Percentiles rank a stretch among this genome's conserved stretches.
Evolutionary conservation across 2,888 invertebrate genomes (phyloP).

Genomic region (Zelleria hepariella): DNA sequence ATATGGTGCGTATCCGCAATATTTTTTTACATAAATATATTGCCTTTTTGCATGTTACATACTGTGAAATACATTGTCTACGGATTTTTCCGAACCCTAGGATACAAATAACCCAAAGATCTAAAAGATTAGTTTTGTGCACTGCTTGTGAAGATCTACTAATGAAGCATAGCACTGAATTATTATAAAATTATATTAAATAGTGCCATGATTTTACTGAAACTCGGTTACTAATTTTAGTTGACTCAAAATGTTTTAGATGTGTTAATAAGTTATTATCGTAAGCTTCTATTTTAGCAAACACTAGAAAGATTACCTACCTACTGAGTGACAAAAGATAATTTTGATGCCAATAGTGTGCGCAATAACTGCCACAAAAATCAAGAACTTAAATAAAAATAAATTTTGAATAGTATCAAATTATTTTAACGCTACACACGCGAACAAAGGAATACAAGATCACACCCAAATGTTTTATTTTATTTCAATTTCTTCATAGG

Average conservation of each 20-base stretch:
- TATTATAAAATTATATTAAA: constrained; percentile 8
- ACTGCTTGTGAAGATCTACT: background rate
- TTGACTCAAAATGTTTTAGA: background rate
- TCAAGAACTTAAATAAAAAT: background rate
- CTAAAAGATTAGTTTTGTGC: background rate
- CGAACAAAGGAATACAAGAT: background rate
- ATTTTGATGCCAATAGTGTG: constrained; percentile 1
- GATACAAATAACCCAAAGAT: background rate
- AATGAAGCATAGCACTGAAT: constrained; percentile 4
- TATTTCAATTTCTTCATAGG: too few species aligned
- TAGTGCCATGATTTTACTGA: background rate
- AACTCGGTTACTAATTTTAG: constrained; percentile 4
- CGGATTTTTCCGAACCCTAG: background rate
- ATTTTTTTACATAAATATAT: too few species aligned
- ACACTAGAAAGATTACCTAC: background rate
- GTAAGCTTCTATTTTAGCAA: background rate
- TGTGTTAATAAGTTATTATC: background rate
- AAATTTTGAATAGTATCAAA: background rate
- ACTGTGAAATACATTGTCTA: background rate
- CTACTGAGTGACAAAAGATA: background rate
- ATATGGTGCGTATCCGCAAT: constrained; percentile 19
- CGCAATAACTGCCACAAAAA: constrained; percentile 7
- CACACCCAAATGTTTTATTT: too few species aligned
- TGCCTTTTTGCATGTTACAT: too few species aligned
- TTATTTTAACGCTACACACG: background rate